Conservation (phyloP, 2,888 invertebrate genomes). For the Alviniconcha strummeri region DNA sequence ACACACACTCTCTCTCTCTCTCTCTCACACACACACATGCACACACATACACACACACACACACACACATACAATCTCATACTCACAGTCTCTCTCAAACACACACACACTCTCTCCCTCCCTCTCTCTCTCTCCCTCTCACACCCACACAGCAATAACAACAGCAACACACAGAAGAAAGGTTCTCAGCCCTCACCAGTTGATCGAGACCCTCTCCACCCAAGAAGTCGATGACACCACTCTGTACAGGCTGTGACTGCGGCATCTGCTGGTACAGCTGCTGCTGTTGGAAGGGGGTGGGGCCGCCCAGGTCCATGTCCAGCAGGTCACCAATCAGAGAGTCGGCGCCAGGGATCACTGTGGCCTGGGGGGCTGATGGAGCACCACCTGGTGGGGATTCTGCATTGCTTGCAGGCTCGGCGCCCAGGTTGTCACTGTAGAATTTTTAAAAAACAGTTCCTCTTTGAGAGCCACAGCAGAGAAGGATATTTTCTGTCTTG, state of each 20-base stretch:
- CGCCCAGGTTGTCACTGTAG: constrained; percentile 46
- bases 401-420: constrained; percentile 43
- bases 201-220: constrained; percentile 90
- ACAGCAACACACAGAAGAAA: no score
- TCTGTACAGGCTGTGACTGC: constrained; percentile 67
- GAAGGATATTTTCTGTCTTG: no score
- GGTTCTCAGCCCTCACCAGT: constrained; percentile 77
- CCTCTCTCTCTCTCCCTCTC: neutral
- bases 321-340: constrained; percentile 96
- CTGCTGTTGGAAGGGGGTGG: constrained; percentile 72
- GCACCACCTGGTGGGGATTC: constrained; percentile 41
- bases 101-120: neutral
- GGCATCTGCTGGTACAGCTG: constrained; percentile 59
- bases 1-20: neutral
- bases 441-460: no score
- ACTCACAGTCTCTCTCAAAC: neutral
- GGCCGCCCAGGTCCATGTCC: constrained; percentile 92
- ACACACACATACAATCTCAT: neutral
- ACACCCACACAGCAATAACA: no score
- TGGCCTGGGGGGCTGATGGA: constrained; percentile 70
- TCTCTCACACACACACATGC: neutral
- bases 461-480: no score
- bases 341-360: constrained; percentile 86
- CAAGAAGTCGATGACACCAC: constrained; percentile 83
- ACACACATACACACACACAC: neutral